Evolutionary conservation across 2,888 invertebrate genomes (phyloP), one percentile per base, ranked within the genome.

Genomic region (Punctoribates punctum): DNA sequence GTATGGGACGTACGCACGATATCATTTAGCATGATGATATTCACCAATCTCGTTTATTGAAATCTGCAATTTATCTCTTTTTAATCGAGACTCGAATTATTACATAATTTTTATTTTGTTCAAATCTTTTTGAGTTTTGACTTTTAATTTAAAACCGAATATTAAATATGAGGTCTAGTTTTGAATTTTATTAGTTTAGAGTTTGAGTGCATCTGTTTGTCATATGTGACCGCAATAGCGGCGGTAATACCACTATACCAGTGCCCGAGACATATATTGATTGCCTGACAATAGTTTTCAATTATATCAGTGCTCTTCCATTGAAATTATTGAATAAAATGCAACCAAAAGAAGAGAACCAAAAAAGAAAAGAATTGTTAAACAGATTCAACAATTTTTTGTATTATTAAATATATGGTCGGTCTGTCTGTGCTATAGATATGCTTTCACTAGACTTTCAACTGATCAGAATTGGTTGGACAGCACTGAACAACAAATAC

Each of bases 261-360:
- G 42, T 42, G 42, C 42, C 42, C 42, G 42, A 51, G 51, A 20
- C n/a, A 51, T 51, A 51, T 27, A 60, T 23, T 20, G 34, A 67
- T 38, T 38, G 38, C 29, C 2, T 67, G 65, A 34, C 62, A 67
- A 34, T 38, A 38, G 65, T 38, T 38, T 23, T 38, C 65, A 38
- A 67, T 67, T 67, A 67, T 38, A 38, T 67, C 38, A 67, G 20
- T 38, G 20, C 65, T 20, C 42, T 67, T 67, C 15, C 42, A 67
- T 67, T 67, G 38, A 67, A 67, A 67, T 67, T 67, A 67, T 17
- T 17, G 67, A 67, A 38, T 67, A 42, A 65, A 65, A 34, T 20
- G 17, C 20, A 57, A n/a, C 8, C 3, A 57, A 23, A 42, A 42
- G 42, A 42, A 42, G 42, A 42, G 42, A 42, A n/a, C n/a, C 17